These are phyloP conservation scores for Drosophila nr. perissopoda DNA, from an alignment of 2,888 invertebrate species.

Conservation along the genomic window DNA sequence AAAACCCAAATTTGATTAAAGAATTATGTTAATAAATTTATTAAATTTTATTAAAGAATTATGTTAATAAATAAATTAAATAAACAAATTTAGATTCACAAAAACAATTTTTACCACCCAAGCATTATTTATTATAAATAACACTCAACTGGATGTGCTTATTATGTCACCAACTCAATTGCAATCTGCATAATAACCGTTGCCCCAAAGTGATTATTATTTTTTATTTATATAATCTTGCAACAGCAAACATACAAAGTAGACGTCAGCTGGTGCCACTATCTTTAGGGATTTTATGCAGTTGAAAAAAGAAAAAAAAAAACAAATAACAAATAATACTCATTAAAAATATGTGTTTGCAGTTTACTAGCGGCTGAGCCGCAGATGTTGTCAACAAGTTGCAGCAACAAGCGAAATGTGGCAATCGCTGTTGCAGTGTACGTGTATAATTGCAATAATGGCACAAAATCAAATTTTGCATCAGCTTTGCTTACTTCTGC, in stretches of 20 bases:
- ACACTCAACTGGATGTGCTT: not conserved
- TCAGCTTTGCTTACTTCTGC: conserved; percentile 34
- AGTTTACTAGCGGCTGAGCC: conserved; percentile 41
- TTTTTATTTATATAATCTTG: conserved; percentile 23
- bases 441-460: conserved; percentile 35
- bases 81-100: no score
- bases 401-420: conserved; percentile 54
- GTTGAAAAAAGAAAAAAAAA: conserved; percentile 14
- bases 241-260: conserved; percentile 34
- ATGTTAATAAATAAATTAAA: no score
- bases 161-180: not conserved
- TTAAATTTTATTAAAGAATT: not conserved
- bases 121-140: not conserved
- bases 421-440: conserved; percentile 42
- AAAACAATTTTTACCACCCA: not conserved
- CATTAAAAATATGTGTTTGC: conserved; percentile 61
- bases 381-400: conserved; percentile 56
- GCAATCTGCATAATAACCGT: not conserved
- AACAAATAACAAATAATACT: conserved; percentile 31
- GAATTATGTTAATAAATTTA: not conserved
- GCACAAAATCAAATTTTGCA: conserved; percentile 42
- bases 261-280: conserved; percentile 48
- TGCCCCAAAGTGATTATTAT: not conserved
- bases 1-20: not conserved
- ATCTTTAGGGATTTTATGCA: conserved; percentile 33